Evolutionary conservation across 2,888 invertebrate species (phyloP).

Genomic region (Drosophila meridiana): DNA sequence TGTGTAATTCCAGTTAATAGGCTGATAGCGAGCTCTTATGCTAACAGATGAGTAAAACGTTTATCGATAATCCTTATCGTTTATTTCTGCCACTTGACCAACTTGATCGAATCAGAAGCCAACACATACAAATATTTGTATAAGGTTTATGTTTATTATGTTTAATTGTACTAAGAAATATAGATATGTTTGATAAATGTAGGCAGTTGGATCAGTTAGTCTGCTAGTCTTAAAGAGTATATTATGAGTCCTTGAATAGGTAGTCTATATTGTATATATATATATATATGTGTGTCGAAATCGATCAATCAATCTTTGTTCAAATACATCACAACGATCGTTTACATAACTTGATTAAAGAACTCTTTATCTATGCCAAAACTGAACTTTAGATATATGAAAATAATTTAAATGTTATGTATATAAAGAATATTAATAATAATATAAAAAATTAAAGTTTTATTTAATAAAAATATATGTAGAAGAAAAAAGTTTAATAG

Average conservation of each 20-base stretch:
- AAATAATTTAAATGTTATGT: background rate
- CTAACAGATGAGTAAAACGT: slow-evolving; percentile 23
- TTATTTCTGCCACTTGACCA: slow-evolving; percentile 29
- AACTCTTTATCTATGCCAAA: too few relatives aligned
- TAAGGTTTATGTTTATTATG: background rate
- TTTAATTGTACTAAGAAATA: background rate
- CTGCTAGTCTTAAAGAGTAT: background rate
- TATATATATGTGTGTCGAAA: background rate
- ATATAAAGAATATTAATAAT: too few relatives aligned
- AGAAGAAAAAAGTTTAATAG: too few relatives aligned
- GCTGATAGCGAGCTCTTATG: slow-evolving; percentile 36
- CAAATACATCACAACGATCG: background rate
- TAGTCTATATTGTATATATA: background rate
- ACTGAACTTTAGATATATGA: background rate
- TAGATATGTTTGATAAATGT: background rate
- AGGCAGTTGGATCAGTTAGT: background rate
- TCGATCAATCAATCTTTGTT: background rate
- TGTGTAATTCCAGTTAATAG: slow-evolving; percentile 35
- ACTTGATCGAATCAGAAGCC: slow-evolving; percentile 8
- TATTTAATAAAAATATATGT: too few relatives aligned
- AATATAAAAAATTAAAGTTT: too few relatives aligned
- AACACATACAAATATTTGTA: slow-evolving; percentile 1
- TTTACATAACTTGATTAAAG: too few relatives aligned
- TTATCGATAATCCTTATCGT: slow-evolving; percentile 16
- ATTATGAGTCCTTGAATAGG: background rate